Conservation (phyloP, 2,888 invertebrate species). For the Dolomedes plantarius region DNA sequence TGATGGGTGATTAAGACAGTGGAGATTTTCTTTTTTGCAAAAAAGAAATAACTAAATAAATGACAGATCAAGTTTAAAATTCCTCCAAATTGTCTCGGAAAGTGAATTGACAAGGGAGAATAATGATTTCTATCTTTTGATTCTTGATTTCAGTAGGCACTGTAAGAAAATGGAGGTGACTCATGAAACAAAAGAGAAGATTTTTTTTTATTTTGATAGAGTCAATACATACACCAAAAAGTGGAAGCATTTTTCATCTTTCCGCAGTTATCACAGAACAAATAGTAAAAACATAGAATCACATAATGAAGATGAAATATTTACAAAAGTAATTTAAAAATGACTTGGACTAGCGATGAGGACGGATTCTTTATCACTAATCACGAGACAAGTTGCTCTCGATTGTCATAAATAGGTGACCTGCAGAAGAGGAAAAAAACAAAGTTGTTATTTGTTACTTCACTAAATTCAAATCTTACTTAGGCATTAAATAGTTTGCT, state of each 20-base stretch:
- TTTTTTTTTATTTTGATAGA: not conserved
- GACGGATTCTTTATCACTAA: conserved; percentile 22
- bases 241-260: conserved; percentile 1
- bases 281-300: conserved; percentile 46
- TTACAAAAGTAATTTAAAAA: conserved; percentile 37
- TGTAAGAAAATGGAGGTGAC: not conserved
- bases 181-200: not conserved
- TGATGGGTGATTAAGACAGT: too few species aligned
- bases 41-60: too few species aligned
- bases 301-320: conserved; percentile 45
- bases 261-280: conserved; percentile 53
- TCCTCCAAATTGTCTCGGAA: too few species aligned
- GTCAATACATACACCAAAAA: not conserved
- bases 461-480: too few species aligned
- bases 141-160: too few species aligned
- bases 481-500: too few species aligned
- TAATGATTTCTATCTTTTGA: too few species aligned
- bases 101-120: too few species aligned
- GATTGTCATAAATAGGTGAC: conserved; percentile 67
- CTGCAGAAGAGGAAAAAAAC: conserved; percentile 18
- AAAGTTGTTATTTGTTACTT: too few species aligned
- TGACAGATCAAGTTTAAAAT: too few species aligned
- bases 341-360: conserved; percentile 53
- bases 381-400: conserved; percentile 58
- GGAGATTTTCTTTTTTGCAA: too few species aligned